phyloP scores from a whole-genome alignment of 2,888 invertebrate genomes.

The Leucophenga montana region DNA sequence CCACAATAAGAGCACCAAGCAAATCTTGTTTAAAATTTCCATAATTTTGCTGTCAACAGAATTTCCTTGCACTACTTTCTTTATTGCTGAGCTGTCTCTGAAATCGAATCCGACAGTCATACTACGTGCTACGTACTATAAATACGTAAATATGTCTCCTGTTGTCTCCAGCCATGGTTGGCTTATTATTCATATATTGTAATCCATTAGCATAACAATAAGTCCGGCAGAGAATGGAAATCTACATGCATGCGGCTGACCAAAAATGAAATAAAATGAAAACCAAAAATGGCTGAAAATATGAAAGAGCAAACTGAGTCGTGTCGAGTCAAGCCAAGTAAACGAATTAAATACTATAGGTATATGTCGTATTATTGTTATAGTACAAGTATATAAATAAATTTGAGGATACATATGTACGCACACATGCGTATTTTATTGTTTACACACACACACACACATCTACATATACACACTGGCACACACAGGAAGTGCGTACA shows the following conservation, averaged over 20 bases:
- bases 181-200: constrained; percentile 66
- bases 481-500: constrained; percentile 63
- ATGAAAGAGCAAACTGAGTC: no score
- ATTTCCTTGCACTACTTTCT: background rate
- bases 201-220: constrained; percentile 65
- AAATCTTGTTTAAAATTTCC: constrained; percentile 7
- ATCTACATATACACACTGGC: no score
- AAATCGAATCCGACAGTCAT: background rate
- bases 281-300: background rate
- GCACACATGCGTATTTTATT: constrained; percentile 46
- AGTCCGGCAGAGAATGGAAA: constrained; percentile 27
- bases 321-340: background rate
- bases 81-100: background rate
- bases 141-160: constrained; percentile 27
- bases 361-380: background rate
- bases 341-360: background rate
- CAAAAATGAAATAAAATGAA: background rate
- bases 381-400: no score
- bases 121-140: no score
- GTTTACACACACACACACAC: no score
- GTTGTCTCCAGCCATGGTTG: constrained; percentile 18
- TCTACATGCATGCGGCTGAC: constrained; percentile 5
- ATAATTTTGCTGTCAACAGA: constrained; percentile 26
- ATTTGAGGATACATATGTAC: background rate
- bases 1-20: background rate